phyloP scores from a whole-genome alignment of 2,888 invertebrate species.

The Mythimna pallens region DNA sequence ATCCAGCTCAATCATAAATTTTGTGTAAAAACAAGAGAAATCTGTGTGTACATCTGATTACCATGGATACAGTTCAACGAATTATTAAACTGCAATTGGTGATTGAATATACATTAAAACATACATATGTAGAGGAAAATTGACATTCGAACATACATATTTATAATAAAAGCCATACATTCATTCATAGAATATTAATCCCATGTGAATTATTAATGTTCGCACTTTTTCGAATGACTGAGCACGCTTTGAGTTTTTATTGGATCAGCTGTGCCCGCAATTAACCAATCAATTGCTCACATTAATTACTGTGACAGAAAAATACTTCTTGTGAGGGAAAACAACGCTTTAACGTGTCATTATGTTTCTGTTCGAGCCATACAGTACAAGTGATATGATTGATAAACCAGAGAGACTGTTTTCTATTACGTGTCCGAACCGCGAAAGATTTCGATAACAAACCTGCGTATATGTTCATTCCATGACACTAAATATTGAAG shows the following conservation, averaged over 20 bases:
- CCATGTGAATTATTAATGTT: conserved; percentile 39
- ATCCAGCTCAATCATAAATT: neutral
- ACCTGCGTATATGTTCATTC: no score
- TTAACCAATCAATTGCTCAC: conserved; percentile 33
- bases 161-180: conserved; percentile 21
- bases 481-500: no score
- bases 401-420: neutral
- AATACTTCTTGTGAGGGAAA: conserved; percentile 6
- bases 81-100: conserved; percentile 30
- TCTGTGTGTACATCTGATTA: conserved; percentile 10
- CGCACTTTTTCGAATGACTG: conserved; percentile 31
- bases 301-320: conserved; percentile 12
- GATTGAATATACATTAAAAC: conserved; percentile 41
- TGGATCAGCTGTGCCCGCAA: conserved; percentile 9
- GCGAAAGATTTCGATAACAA: no score
- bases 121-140: conserved; percentile 32
- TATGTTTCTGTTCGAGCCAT: neutral
- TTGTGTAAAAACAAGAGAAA: conserved; percentile 12
- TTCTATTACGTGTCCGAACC: neutral
- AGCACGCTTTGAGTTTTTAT: conserved; percentile 34
- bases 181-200: conserved; percentile 41
- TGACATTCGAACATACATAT: conserved; percentile 33
- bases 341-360: neutral
- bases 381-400: neutral
- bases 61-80: conserved; percentile 6